Base-by-base conservation (phyloP, 2,888 invertebrate species). In the Epistrophe grossulariae region DNA sequence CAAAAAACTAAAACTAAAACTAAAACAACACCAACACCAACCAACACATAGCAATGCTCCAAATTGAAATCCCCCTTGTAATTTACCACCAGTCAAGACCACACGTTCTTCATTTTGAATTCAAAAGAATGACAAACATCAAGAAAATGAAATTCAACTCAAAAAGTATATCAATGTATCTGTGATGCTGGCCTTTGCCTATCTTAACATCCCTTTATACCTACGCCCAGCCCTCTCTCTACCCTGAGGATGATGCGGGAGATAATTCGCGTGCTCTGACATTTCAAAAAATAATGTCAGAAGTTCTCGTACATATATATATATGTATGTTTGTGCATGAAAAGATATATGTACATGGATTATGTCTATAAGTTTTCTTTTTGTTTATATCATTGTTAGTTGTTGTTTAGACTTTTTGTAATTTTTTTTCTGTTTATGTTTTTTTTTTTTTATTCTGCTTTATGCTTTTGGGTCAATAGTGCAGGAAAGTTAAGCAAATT, bases 51-150 rank as follows among this genome's bases (percentile, higher is more conserved):
- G 38, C n/a, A 43, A 55, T 38, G 38, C 38, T 68, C 50, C 11
- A 40, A 70, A 55, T 55, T 55, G 52, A 70, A 70, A 55, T 71
- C 43, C 17, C 43, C 35, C 55, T 15, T 70, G 73, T 70, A 68
- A 79, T 64, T 79, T 28, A 84, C 79, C 84, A 84, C 59, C 59
- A 79, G 70, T 71, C 74, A 76, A 79, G 79, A 79, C 70, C 74
- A 79, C 79, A 64, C 59, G 73, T 62, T 79, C 62, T 66, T 76
- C 64, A 76, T 76, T 79, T 76, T 43, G 57, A 59, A 76, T 84
- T 84, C 79, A 84, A 74, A 70, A 66, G 79, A 74, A 84, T 79
- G 84, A 84, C 84, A 84, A 84, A 79, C 84, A 84, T 79, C 79
- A 79, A 66, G 74, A 24, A 57, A 71, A 81, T 55, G 70, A 81